phyloP scores from a whole-genome alignment of 2,797 vertebrate genomes.

The Acrossocheilus wenchowensis region DNA sequence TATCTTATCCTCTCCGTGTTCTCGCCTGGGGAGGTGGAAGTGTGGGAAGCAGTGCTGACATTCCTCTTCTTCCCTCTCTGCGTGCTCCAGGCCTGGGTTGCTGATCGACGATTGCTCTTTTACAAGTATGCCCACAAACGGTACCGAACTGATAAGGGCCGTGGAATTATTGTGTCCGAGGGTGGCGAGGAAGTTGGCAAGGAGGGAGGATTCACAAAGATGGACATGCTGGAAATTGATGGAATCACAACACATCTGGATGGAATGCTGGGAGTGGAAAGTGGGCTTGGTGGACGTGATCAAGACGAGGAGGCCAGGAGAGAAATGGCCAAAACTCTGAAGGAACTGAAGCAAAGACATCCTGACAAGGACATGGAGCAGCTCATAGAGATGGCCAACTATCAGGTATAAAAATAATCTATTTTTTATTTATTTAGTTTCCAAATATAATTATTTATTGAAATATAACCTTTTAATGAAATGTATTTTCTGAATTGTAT shows the following conservation, averaged over 20 bases:
- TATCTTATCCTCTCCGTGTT: conserved; percentile 84
- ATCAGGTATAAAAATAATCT: conserved; percentile 71
- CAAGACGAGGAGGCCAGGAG: conserved; percentile 82
- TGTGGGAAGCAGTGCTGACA: conserved; percentile 86
- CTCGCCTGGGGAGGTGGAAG: conserved; percentile 82
- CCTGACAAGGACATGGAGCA: conserved; percentile 88
- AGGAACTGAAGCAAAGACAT: conserved; percentile 85
- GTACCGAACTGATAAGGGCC: conserved; percentile 81
- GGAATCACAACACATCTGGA: conserved; percentile 78
- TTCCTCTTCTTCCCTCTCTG: conserved; percentile 85
- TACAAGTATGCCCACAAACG: conserved; percentile 84
- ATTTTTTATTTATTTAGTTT: background rate
- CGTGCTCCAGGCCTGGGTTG: conserved; percentile 86
- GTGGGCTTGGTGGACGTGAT: conserved; percentile 68
- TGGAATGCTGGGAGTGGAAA: conserved; percentile 71
- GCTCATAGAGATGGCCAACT: conserved; percentile 86
- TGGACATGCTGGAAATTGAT: conserved; percentile 80
- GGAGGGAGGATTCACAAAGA: conserved; percentile 79
- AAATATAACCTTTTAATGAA: background rate
- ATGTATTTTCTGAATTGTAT: background rate
- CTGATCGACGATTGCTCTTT: conserved; percentile 83
- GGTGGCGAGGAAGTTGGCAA: conserved; percentile 73
- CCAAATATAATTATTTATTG: background rate
- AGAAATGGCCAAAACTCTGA: conserved; percentile 84
- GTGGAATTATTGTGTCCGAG: conserved; percentile 82